phyloP scores from a whole-genome alignment of 1,140 invertebrate species.

The Pseudoatta argentina region DNA sequence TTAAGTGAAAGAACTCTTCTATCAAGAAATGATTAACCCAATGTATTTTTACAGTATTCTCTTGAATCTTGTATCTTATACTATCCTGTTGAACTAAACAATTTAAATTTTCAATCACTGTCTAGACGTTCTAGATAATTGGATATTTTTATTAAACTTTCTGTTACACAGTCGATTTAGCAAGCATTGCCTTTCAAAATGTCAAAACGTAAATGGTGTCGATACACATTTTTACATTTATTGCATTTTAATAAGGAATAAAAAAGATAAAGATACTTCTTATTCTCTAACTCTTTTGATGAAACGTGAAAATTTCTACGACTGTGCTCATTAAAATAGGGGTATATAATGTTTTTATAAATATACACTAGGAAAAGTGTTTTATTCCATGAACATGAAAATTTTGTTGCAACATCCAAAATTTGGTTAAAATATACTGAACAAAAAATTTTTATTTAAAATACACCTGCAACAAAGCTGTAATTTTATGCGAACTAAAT shows the following conservation, averaged over 20 bases:
- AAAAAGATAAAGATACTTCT: neutral
- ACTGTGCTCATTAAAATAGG: neutral
- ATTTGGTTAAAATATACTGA: too few relatives aligned
- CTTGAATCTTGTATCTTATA: neutral
- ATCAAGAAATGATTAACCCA: neutral
- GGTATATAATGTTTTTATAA: neutral
- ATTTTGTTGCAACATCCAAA: too few relatives aligned
- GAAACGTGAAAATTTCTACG: neutral
- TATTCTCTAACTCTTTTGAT: neutral
- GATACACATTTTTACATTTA: neutral
- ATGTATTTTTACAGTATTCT: neutral
- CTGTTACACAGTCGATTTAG: neutral
- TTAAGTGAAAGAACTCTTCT: neutral
- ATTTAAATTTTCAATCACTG: conserved; percentile 21
- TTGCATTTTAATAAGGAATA: neutral
- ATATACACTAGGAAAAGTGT: neutral
- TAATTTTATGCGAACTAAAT: too few relatives aligned
- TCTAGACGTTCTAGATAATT: conserved; percentile 24
- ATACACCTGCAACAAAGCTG: too few relatives aligned
- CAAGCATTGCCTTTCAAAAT: neutral
- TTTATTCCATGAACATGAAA: too few relatives aligned
- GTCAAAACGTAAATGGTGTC: neutral
- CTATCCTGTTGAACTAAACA: neutral
- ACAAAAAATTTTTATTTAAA: too few relatives aligned
- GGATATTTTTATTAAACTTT: conserved; percentile 11